Conservation (phyloP, 2,797 vertebrate species). For the Thunnus albacares region DNA sequence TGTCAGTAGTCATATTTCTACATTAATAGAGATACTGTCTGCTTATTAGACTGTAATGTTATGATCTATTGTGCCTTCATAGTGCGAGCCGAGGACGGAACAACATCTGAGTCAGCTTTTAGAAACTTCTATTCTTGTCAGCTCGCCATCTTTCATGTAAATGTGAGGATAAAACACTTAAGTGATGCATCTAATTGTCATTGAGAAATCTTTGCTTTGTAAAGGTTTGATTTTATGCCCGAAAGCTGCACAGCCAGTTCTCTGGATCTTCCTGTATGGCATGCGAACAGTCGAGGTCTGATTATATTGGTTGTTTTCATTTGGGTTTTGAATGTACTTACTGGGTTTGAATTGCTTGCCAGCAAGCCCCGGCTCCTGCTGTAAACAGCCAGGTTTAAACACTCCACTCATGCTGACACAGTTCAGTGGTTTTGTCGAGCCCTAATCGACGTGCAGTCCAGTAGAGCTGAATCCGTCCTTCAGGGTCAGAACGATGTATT, state of each 20-base stretch:
- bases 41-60: constrained; percentile 1
- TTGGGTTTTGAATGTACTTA: constrained; percentile 36
- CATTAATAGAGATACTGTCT: neutral
- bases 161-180: constrained; percentile 4
- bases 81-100: neutral
- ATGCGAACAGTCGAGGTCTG: constrained; percentile 56
- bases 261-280: constrained; percentile 8
- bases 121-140: neutral
- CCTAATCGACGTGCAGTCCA: constrained; percentile 41
- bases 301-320: constrained; percentile 57
- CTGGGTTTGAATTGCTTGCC: neutral
- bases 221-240: constrained; percentile 32
- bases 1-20: neutral
- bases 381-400: constrained; percentile 50
- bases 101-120: constrained; percentile 21
- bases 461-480: constrained; percentile 2
- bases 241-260: constrained; percentile 21
- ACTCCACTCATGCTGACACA: constrained; percentile 22
- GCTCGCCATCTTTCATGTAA: neutral
- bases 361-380: constrained; percentile 14
- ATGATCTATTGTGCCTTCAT: constrained; percentile 8
- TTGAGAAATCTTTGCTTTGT: neutral
- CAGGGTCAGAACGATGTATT: constrained; percentile 13
- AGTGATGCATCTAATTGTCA: constrained; percentile 1
- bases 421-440: constrained; percentile 36